Percentiles rank a stretch among this genome's conserved stretches.
Conservation (phyloP, 2,113 vertebrate genomes). For the Diphyllodes magnificus region DNA sequence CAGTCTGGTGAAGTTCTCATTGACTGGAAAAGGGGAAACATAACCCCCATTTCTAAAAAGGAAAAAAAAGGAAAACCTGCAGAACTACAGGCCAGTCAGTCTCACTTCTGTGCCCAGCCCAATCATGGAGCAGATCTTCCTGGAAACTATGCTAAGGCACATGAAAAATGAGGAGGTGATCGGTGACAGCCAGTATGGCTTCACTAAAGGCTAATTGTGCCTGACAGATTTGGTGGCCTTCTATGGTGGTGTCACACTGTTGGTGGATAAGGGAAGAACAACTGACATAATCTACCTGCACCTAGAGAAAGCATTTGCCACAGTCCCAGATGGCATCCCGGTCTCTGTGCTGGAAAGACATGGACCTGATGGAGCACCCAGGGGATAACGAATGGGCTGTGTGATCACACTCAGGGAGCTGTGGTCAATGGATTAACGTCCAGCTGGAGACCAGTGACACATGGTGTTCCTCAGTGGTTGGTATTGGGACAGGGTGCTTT, state of each 20-base stretch:
- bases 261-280: background rate
- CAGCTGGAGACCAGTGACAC: accelerated
- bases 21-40: background rate
- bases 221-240: background rate
- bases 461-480: background rate
- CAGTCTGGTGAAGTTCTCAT: background rate
- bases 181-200: background rate
- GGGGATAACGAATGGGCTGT: background rate
- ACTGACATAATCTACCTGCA: background rate
- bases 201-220: background rate
- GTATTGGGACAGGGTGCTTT: background rate
- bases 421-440: background rate
- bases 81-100: background rate
- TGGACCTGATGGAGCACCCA: background rate
- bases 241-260: background rate
- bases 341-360: background rate
- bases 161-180: background rate
- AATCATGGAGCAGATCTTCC: background rate
- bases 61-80: background rate
- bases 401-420: background rate
- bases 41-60: background rate
- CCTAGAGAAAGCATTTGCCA: background rate
- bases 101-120: background rate
- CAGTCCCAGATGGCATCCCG: background rate
- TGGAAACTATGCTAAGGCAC: background rate